Base-by-base conservation (phyloP, 2,888 invertebrate species). In the Amphimallon solstitiale region DNA sequence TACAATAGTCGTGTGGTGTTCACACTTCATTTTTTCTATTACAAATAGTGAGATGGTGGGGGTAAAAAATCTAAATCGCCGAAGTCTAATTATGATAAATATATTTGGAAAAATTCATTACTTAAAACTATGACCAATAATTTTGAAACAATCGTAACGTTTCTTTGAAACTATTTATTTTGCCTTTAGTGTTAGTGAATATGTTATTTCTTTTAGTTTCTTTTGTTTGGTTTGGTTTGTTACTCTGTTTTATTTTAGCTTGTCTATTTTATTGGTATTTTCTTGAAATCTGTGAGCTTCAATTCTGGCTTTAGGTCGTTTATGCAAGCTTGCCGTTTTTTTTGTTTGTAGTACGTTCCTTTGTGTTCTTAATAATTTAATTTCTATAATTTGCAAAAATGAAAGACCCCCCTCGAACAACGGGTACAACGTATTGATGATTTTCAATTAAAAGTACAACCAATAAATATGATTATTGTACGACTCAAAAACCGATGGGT, bases 401-500 rank as follows among this genome's bases (percentile, higher is more conserved):
- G 38, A 23, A 34, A 45, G 43, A n/a, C n/a, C n/a, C n/a, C 38
- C n/a, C 34, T 15, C 14, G 7, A 40, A 2, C 6, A 43, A 29
- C 29, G 56, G 56, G 56, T 59, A 59, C 43, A 45, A 29, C 43
- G 43, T 45, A 14, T 59, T 43, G 56, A 19, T 45, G 56, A 59
- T 59, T 40, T 21, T 54, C 35, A 35, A 34, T 19, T 12, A 52
- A 38, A 54, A 38, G 5, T 17, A 9, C 35, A 34, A 4, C 6
- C 10, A 19, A 10, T 14, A 15, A 45, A 45, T 15, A 45, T n/a
- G n/a, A n/a, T n/a, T n/a, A n/a, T 10, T 15, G 15, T 14, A 15
- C 17, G 9, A 45, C 19, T 19, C 15, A 9, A 9, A 51, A 35
- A 51, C 34, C n/a, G n/a, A n/a, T n/a, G 34, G 23, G 15, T 17